Evolutionary conservation across 2,888 invertebrate species (phyloP).

Genomic region (Hanleya hanleyi): DNA sequence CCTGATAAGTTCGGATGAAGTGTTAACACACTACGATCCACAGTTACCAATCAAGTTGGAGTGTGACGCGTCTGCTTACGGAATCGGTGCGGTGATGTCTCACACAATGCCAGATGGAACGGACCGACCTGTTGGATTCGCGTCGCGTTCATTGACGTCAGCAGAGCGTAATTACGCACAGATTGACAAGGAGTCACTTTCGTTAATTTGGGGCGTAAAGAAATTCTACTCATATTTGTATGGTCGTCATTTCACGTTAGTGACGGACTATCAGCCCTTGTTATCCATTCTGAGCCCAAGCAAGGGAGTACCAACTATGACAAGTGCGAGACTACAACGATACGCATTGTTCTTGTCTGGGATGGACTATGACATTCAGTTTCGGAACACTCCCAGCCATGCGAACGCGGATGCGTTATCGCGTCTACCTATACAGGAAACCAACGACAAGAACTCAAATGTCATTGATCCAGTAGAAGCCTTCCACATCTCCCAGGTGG

Average conservation of each 20-base stretch:
- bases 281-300: constrained; percentile 6
- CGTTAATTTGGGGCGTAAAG: constrained; percentile 30
- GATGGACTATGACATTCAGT: constrained; percentile 9
- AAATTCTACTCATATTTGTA: constrained; percentile 42
- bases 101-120: constrained; percentile 12
- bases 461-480: constrained; percentile 31
- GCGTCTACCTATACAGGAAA: neutral
- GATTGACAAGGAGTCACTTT: constrained; percentile 69
- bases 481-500: neutral
- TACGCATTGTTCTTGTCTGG: constrained; percentile 1
- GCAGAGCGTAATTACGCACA: constrained; percentile 58
- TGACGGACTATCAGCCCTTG: constrained; percentile 23
- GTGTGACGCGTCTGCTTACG: constrained; percentile 21
- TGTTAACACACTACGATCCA: constrained; percentile 19
- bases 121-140: constrained; percentile 17
- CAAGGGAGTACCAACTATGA: constrained; percentile 1
- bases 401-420: constrained; percentile 9
- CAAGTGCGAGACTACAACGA: constrained; percentile 8
- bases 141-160: constrained; percentile 34
- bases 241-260: constrained; percentile 57
- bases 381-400: neutral
- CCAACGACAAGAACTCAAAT: neutral
- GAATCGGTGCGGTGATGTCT: constrained; percentile 16
- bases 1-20: neutral
- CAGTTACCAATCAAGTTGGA: neutral